Percentiles rank a stretch among this genome's conserved stretches.
These are phyloP conservation scores for Centropristis striata DNA, from an alignment of 2,113 vertebrate species.

Conservation along the genomic window DNA sequence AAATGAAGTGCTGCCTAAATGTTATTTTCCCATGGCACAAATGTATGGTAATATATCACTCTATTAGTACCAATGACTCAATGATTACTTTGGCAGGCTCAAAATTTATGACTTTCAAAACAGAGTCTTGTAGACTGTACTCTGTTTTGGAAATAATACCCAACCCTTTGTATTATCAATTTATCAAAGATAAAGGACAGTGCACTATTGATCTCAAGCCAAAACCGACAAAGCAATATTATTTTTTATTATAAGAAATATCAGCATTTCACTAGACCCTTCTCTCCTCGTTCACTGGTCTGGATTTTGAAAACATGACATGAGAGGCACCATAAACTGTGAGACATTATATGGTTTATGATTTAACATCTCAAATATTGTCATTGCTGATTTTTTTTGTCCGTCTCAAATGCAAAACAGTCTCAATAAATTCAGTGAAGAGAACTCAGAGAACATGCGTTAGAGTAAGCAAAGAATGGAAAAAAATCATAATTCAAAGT, in stretches of 20 bases:
- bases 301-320: constrained; percentile 15
- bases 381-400: not conserved
- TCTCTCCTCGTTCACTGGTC: not conserved
- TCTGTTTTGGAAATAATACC: constrained; percentile 7
- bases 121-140: not conserved
- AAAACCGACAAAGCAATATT: not conserved
- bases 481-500: not conserved
- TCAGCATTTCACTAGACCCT: not conserved
- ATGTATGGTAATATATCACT: not conserved
- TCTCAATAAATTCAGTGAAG: not conserved
- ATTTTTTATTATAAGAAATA: not conserved
- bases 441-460: not conserved
- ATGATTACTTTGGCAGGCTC: not conserved
- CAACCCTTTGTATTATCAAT: not conserved
- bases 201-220: not conserved
- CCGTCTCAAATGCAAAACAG: not conserved
- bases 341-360: not conserved
- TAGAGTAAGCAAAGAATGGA: not conserved
- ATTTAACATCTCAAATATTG: not conserved
- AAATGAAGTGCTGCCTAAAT: not conserved
- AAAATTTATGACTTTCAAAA: not conserved
- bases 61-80: not conserved
- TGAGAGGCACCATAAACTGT: not conserved
- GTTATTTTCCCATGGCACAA: constrained; percentile 6
- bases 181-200: not conserved